Evolutionary conservation across 1,140 invertebrate genomes (phyloP), one percentile per base, ranked within the genome.

Genomic region (Drosophila bifasciata): DNA sequence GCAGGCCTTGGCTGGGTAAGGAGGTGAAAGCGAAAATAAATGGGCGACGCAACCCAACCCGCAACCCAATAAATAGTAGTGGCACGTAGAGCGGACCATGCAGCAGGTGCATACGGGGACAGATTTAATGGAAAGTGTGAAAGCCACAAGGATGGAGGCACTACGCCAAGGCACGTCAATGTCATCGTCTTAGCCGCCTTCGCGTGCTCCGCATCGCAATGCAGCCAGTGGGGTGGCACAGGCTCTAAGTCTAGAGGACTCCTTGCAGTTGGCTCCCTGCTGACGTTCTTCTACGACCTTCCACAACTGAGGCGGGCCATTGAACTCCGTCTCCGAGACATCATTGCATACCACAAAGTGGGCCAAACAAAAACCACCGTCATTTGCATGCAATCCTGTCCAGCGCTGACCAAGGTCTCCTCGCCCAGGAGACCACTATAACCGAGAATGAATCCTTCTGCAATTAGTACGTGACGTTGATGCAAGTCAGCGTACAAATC

Each of bases 261-360:
- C 52, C 52, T 55, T 55, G 52, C 19, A 25, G 41, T 15, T 16
- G 23, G n/a, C 9, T 17, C 21, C 44, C 32, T 49, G 56, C 68
- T 73, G 70, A 73, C 70, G 69, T 74, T 51, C 52, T 46, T 43
- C 40, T 46, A 46, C 64, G 59, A 74, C 70, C 70, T 73, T 60
- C 32, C 32, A 5, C 32, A 11, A 36, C 32, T 4, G 11, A 21
- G 15, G 21, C 16, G 16, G 67, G 53, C 7, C 45, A 51, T 17
- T 70, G 67, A 70, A 70, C 67, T 21, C 21, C 17, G 11, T 55
- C 21, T 40, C 25, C 15, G 9, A 16, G 44, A 11, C 39, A 53
- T 23, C 16, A 50, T 64, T 13, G 70, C 70, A 39, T 57, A 59
- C 44, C 44, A 28, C 9, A 57, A 74, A 74, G 51, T 64, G 48